Evolutionary conservation across 2,113 vertebrate genomes (phyloP), one percentile per base, ranked within the genome.

Genomic region (Bagarius yarrelli): DNA sequence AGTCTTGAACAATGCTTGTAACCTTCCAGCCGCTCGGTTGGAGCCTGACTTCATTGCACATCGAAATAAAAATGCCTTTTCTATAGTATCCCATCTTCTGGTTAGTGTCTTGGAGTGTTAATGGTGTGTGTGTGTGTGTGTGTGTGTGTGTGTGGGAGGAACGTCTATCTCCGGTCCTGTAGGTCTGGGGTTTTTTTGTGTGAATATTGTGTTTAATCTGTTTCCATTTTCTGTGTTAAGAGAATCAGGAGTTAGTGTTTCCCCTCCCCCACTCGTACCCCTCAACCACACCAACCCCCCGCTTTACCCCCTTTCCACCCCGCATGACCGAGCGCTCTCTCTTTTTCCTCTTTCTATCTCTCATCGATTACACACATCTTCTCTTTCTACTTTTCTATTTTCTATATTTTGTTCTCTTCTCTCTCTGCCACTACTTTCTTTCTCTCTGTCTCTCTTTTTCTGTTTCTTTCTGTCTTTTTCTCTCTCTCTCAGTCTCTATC

Each of bases 251-350:
- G 83, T 90, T 83, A 79, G 83, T 76, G 32, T 44, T 87, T 89
- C 90, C 93, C 90, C 87, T 90, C 91, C 86, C 91, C 91, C 91
- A 86, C 83, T 53, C 72, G 25, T 25, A 72, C 70, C 70, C 70
- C 50, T 30, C 70, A 25, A 44, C 25, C 87, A 90, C 89, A 90
- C 89, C 90, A 89, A 89, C 88, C 87, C 89, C 36, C 36, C 8
- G 8, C 36, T 3, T 40, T 56, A 89, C 90, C 90, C 88, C 90
- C 89, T 89, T 89, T 85, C 76, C 88, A 91, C 84, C 89, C 88
- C 90, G 91, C 91, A 91, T 89, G 93, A 91, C 88, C 88, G 89
- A 91, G 89, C 88, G 88, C 91, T 90, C 90, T 92, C 90, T 91
- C 91, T 91, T 88, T 90, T 89, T 91, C 91, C 91, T 89, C 89